Evolutionary conservation across 2,797 vertebrate species (phyloP).

Genomic region (Lateolabrax maculatus): DNA sequence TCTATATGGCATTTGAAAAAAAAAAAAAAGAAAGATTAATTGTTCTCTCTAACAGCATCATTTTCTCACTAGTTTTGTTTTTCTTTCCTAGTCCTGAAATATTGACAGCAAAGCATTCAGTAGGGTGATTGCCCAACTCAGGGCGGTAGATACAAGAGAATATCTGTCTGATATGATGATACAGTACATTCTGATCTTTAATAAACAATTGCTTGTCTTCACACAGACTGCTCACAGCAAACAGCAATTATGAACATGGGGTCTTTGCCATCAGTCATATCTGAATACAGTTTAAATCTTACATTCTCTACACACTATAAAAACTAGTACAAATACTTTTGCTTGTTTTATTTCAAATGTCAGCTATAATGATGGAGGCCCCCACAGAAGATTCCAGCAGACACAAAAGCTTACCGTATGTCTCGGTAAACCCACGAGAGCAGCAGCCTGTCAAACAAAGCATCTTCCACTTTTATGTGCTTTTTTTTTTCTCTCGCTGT

Average conservation of each 20-base stretch:
- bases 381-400: slow-evolving; percentile 71
- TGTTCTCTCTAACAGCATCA: neutral
- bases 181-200: slow-evolving; percentile 6
- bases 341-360: slow-evolving; percentile 81
- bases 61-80: neutral
- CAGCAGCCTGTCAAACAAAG: slow-evolving; percentile 80
- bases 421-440: slow-evolving; percentile 79
- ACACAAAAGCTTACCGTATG: slow-evolving; percentile 66
- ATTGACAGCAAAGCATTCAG: slow-evolving; percentile 20
- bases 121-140: neutral
- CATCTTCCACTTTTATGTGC: slow-evolving; percentile 73
- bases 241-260: slow-evolving; percentile 55
- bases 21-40: neutral
- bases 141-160: neutral
- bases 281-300: slow-evolving; percentile 69
- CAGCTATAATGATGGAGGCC: slow-evolving; percentile 83
- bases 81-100: neutral
- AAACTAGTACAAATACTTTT: slow-evolving; percentile 72
- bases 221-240: slow-evolving; percentile 28
- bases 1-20: neutral
- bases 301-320: slow-evolving; percentile 57
- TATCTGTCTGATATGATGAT: slow-evolving; percentile 13
- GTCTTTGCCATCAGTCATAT: slow-evolving; percentile 48
- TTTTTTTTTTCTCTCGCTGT: slow-evolving; percentile 44
- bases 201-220: slow-evolving; percentile 17